phyloP scores from a whole-genome alignment of 2,113 vertebrate species.

The Miniopterus natalensis region DNA sequence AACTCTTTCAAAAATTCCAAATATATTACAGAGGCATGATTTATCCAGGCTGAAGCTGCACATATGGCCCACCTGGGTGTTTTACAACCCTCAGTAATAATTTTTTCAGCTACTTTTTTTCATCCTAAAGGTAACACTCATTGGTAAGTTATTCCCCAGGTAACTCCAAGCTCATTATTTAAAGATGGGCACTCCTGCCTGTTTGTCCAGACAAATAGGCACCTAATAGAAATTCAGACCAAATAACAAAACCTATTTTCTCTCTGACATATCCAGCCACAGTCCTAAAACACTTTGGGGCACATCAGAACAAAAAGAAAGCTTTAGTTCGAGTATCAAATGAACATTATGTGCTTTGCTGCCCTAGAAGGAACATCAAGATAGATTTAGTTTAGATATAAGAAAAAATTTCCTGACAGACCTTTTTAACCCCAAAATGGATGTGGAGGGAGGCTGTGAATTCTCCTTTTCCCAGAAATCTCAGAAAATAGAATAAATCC shows the following conservation, averaged over 20 bases:
- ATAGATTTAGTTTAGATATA: slow-evolving; percentile 73
- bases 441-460: not conserved
- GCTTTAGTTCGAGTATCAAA: slow-evolving; percentile 60
- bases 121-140: slow-evolving; percentile 68
- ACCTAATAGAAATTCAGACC: slow-evolving; percentile 80
- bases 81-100: slow-evolving; percentile 78
- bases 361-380: slow-evolving; percentile 70
- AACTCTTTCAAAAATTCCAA: slow-evolving; percentile 80
- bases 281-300: slow-evolving; percentile 68
- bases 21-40: slow-evolving; percentile 68
- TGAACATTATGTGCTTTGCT: slow-evolving; percentile 61
- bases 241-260: slow-evolving; percentile 80
- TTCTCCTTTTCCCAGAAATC: slow-evolving; percentile 55
- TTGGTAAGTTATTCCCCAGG: slow-evolving; percentile 75
- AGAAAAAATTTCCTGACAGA: slow-evolving; percentile 75
- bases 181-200: slow-evolving; percentile 76
- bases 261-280: slow-evolving; percentile 72
- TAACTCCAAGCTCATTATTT: slow-evolving; percentile 79
- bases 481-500: slow-evolving; percentile 40
- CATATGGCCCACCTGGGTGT: slow-evolving; percentile 54
- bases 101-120: slow-evolving; percentile 79
- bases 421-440: slow-evolving; percentile 58
- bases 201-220: slow-evolving; percentile 79
- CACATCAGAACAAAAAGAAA: slow-evolving; percentile 75
- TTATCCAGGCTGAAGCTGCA: slow-evolving; percentile 67